Evolutionary conservation across 1,140 invertebrate species (phyloP), one percentile per base, ranked within the genome.

Genomic region (Penaeus indicus): DNA sequence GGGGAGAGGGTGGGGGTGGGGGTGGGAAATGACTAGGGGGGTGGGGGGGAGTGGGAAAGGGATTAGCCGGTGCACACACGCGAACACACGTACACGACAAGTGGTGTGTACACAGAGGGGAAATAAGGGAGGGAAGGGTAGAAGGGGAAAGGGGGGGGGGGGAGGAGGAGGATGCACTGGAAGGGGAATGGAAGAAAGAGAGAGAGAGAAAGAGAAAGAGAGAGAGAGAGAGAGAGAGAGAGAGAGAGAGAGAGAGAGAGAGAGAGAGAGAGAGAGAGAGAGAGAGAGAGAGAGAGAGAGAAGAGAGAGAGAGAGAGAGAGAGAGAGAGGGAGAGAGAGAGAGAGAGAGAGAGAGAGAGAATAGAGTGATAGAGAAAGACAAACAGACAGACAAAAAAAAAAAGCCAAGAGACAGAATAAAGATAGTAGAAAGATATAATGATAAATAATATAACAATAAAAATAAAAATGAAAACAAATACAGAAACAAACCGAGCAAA

Each of bases 81-180:
- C 75, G 81, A 81, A 78, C 87, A 84, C 81, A 88, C 87, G 87
- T 54, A 84, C 87, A 84, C 32, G 81, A 84, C 87, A 88, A 88
- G 82, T 84, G 87, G 81, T 88, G 87, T 88, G 87, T 88, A 87
- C 79, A 87, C 78, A 87, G 85, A 79, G 84, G 84, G 75, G 75
- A 21, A 75, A 64, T 61, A 42, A 69, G 67, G 75, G n/a, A 32
- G 62, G 84, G 69, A 38, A 75, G 84, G 84, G n/a, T 42, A 25
- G 83, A 42, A 22, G 25, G 27, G 62, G 54, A 10, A 54, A 16
- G 16, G 54, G 54, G 54, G 54, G 54, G 54, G 54, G 25, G 18
- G 47, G 25, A 32, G n/a, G 42, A 63, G 62, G 64, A 54, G 38
- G 67, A 42, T 32, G 32, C 38, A 69, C 60, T 16, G 47, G 25